Base-by-base conservation (phyloP, 2,888 invertebrate species). In the Xestia c-nigrum region DNA sequence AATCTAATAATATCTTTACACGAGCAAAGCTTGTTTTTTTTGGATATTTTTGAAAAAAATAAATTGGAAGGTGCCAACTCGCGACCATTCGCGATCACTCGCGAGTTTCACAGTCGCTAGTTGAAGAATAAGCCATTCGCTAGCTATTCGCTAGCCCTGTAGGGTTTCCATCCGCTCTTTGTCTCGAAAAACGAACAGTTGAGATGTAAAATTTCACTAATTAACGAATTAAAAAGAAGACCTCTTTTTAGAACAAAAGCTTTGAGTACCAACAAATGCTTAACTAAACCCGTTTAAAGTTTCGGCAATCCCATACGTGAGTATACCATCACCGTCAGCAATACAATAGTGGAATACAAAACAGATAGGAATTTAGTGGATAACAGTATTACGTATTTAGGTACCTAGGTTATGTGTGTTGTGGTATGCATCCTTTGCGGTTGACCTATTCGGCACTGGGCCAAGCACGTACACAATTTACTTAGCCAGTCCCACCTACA, bases 401-500 rank as follows among this genome's bases (percentile, higher is more conserved):
- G 78, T 68, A 74, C 85, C 80, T 83, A 85, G 87, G 85, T 80
- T 86, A 87, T 81, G 87, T 84, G 84, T 86, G 88, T 85, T 83
- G 89, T 88, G 88, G 90, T 88, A 89, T 91, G 91, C 90, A 91
- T 91, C 91, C 91, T 91, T 88, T 89, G 91, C 88, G 90, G 92
- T 89, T 91, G 94, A 91, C 93, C 94, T 91, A 94, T 94, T 96
- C 94, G 96, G 96, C 96, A 93, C 83, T 81, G 93, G 89, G 95
- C 96, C 96, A 96, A 94, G 93, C 96, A 95, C 95, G 96, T 96
- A 94, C 94, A 94, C 94, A 95, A 96, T 96, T 96, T 95, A 96
- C 95, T 96, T 95, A 96, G 94, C 92, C 90, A 91, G 93, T 91
- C 90, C 91, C 89, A 90, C 89, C 89, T 90, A 90, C 89, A 76